These are phyloP conservation scores for Marasmarcha lunaedactyla DNA, from an alignment of 2,888 invertebrate species.

Conservation along the genomic window DNA sequence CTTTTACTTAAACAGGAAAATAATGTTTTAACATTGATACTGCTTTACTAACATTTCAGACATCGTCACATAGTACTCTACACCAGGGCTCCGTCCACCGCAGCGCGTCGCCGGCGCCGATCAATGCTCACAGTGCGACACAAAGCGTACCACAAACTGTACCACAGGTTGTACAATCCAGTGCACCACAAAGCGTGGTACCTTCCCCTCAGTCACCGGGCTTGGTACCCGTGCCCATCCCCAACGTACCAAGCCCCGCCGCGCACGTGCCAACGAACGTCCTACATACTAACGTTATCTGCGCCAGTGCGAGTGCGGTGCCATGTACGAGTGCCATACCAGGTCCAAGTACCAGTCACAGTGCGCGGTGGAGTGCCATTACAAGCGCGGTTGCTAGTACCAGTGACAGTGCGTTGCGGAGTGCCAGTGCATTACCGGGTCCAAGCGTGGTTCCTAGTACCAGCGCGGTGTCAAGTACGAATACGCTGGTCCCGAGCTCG, in stretches of 20 bases:
- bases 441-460: not conserved
- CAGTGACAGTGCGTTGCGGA: not conserved
- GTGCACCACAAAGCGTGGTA: no score
- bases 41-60: not conserved
- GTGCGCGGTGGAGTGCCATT: no score
- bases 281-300: no score
- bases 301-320: not conserved
- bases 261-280: no score
- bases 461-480: not conserved
- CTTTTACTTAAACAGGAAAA: no score
- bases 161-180: no score
- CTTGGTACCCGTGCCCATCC: not conserved
- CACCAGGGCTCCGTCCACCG: not conserved
- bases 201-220: not conserved
- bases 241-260: not conserved
- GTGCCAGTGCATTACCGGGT: not conserved
- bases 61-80: not conserved
- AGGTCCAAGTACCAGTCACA: not conserved
- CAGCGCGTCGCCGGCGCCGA: not conserved
- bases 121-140: not conserved
- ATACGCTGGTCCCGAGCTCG: not conserved
- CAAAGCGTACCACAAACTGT: not conserved
- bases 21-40: not conserved
- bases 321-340: not conserved
- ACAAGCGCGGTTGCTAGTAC: not conserved